Percentiles rank a stretch among this genome's conserved stretches.
Conservation (phyloP, 2,797 vertebrate species). For the Sebastes iracundus region DNA sequence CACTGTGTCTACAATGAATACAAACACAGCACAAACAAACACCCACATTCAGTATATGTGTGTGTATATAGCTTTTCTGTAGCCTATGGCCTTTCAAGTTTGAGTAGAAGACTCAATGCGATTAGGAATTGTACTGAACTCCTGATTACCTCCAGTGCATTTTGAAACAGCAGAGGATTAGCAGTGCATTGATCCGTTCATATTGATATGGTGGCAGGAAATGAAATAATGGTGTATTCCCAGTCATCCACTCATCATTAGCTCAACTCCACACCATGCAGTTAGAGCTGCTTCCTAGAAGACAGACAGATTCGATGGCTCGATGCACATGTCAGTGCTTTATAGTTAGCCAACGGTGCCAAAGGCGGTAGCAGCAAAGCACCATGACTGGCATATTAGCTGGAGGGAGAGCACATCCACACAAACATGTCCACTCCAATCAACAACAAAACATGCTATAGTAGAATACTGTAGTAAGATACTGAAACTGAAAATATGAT, state of each 20-base stretch:
- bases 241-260: slow-evolving; percentile 58
- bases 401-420: slow-evolving; percentile 1
- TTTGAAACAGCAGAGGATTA: slow-evolving; percentile 54
- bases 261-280: slow-evolving; percentile 36
- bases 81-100: slow-evolving; percentile 14
- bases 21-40: slow-evolving; percentile 30
- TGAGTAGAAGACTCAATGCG: slow-evolving; percentile 15
- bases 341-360: slow-evolving; percentile 44
- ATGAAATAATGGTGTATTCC: slow-evolving; percentile 58
- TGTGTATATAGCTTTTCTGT: background rate
- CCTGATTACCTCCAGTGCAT: slow-evolving; percentile 38
- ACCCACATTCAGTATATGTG: background rate
- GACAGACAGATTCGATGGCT: slow-evolving; percentile 56
- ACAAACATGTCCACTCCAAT: slow-evolving; percentile 40
- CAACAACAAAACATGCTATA: slow-evolving; percentile 2
- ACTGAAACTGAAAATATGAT: background rate
- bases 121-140: slow-evolving; percentile 38
- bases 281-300: slow-evolving; percentile 51
- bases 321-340: slow-evolving; percentile 59
- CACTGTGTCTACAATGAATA: slow-evolving; percentile 40
- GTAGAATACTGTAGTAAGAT: background rate
- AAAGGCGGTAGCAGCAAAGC: slow-evolving; percentile 41
- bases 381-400: slow-evolving; percentile 42
- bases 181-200: slow-evolving; percentile 43
- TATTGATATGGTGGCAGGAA: slow-evolving; percentile 56